These are phyloP conservation scores for Ciconia nigra DNA, from an alignment of 2,797 vertebrate genomes.

Conservation along the genomic window DNA sequence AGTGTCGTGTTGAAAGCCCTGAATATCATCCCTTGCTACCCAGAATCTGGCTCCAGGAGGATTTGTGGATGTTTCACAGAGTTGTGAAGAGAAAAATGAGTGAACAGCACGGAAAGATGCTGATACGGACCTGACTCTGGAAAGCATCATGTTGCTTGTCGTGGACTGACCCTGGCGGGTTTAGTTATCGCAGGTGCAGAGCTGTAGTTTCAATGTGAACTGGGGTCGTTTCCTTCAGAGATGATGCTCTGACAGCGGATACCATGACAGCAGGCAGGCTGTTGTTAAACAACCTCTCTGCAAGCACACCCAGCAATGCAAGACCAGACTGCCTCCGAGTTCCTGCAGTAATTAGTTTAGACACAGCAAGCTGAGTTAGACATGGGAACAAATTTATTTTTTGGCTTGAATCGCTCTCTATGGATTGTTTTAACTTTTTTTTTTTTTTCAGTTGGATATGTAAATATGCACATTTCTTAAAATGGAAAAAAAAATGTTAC, in stretches of 20 bases:
- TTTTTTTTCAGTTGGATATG: not conserved
- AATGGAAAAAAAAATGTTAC: not conserved
- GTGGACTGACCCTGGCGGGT: accelerated
- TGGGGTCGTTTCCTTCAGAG: not conserved
- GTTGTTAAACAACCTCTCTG: not conserved
- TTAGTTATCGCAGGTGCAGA: not conserved
- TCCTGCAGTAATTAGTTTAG: not conserved
- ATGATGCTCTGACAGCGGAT: not conserved
- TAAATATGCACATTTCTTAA: conserved; percentile 30
- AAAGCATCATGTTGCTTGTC: not conserved
- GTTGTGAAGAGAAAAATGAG: not conserved
- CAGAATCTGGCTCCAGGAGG: not conserved
- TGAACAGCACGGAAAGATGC: not conserved
- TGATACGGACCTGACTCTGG: not conserved
- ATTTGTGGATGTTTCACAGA: not conserved
- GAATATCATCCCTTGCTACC: not conserved
- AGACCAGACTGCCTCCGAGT: not conserved
- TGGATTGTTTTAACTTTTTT: not conserved
- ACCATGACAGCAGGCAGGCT: not conserved
- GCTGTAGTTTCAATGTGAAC: not conserved
- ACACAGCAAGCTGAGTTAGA: not conserved
- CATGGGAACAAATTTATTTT: not conserved
- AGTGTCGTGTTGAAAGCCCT: not conserved
- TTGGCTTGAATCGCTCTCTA: not conserved
- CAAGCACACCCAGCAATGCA: not conserved